phyloP scores from a whole-genome alignment of 2,113 vertebrate species.

The Zosterops japonicus region DNA sequence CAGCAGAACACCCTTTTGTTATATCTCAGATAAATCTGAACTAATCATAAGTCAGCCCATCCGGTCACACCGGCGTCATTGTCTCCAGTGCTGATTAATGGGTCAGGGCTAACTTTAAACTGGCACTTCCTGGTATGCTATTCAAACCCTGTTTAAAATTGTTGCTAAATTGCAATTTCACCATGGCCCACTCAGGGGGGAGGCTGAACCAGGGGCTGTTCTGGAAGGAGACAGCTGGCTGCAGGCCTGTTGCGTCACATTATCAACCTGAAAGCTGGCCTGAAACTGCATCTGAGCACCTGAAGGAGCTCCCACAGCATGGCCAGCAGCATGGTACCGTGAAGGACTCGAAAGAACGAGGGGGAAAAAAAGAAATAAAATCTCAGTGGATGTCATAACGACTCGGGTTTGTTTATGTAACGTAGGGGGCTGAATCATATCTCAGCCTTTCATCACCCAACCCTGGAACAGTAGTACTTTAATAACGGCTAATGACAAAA shows the following conservation, averaged over 20 bases:
- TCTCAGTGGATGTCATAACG: neutral
- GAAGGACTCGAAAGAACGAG: neutral
- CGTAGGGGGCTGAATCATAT: conserved; percentile 28
- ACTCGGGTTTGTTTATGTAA: conserved; percentile 28
- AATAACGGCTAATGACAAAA: conserved; percentile 54
- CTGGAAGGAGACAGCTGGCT: neutral
- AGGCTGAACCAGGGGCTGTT: neutral
- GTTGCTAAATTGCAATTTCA: neutral
- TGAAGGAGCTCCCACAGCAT: neutral
- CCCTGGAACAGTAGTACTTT: conserved; percentile 64
- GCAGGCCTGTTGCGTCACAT: neutral
- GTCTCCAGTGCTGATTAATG: conserved; percentile 74
- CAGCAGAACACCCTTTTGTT: conserved; percentile 71
- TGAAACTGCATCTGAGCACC: neutral
- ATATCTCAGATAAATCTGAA: conserved; percentile 70
- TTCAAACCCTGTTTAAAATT: conserved; percentile 11
- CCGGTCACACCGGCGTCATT: conserved; percentile 70
- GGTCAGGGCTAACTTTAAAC: conserved; percentile 72
- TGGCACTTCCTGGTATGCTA: conserved; percentile 64
- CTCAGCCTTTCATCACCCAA: conserved; percentile 49
- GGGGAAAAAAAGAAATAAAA: neutral
- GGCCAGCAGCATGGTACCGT: accelerated
- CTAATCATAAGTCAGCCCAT: conserved; percentile 68
- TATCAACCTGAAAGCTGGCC: neutral
- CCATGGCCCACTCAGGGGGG: neutral